These are phyloP conservation scores for Eudorcas thomsonii DNA, from an alignment of 2,113 vertebrate genomes.

Conservation along the genomic window DNA sequence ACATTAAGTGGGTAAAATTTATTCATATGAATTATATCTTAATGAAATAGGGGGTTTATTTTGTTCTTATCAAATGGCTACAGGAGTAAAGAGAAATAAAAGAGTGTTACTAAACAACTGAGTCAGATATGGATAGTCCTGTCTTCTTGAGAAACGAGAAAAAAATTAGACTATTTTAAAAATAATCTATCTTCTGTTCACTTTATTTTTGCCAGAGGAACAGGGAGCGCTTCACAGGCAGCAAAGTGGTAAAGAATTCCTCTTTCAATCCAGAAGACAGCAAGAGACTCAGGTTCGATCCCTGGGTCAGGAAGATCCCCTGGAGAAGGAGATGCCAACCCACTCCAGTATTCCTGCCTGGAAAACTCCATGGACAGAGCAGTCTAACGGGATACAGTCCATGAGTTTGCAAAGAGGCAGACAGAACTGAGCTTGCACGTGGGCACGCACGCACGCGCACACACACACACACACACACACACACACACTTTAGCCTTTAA, in stretches of 20 bases:
- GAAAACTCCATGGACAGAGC: not conserved
- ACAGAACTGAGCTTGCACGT: accelerated
- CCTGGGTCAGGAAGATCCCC: not conserved
- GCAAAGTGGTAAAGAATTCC: not conserved
- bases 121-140: not conserved
- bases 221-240: accelerated
- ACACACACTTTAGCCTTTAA: not conserved
- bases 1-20: not conserved
- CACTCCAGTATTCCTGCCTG: not conserved
- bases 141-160: not conserved
- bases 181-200: not conserved
- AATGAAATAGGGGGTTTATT: not conserved
- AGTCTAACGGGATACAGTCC: not conserved
- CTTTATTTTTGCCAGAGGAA: not conserved
- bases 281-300: not conserved
- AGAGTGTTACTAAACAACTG: not conserved
- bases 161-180: not conserved
- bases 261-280: not conserved
- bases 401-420: not conserved
- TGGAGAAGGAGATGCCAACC: not conserved
- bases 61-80: not conserved
- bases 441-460: accelerated
- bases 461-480: not conserved
- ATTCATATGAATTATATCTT: not conserved
- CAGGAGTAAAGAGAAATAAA: not conserved